These are phyloP conservation scores for Sweltsa coloradensis DNA, from an alignment of 1,140 invertebrate genomes.

Conservation along the genomic window DNA sequence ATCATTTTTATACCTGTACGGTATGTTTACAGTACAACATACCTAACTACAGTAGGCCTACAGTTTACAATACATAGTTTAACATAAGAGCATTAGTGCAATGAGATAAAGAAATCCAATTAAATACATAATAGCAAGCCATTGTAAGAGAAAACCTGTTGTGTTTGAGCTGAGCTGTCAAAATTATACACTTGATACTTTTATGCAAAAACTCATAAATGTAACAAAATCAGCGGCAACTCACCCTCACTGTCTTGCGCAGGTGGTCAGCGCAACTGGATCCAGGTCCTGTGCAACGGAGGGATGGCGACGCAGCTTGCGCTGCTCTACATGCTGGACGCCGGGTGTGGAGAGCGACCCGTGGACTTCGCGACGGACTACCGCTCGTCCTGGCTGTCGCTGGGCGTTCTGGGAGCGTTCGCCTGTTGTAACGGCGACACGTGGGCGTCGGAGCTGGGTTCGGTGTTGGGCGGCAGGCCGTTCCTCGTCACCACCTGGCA, in stretches of 20 bases:
- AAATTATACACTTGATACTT: not conserved
- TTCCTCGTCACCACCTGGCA: slow-evolving; percentile 62
- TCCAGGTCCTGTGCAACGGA: slow-evolving; percentile 82
- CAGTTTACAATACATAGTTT: too few species aligned
- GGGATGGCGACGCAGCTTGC: slow-evolving; percentile 71
- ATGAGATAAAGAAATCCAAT: not conserved
- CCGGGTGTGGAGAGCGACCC: slow-evolving; percentile 60
- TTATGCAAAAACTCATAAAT: not conserved
- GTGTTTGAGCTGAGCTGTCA: not conserved
- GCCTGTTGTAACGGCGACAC: slow-evolving; percentile 83
- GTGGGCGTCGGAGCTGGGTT: slow-evolving; percentile 81
- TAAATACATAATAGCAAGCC: not conserved
- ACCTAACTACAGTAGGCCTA: too few species aligned
- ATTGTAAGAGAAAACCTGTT: not conserved
- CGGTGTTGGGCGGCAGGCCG: slow-evolving; percentile 60
- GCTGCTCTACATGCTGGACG: slow-evolving; percentile 68
- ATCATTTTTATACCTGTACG: too few species aligned
- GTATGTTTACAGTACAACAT: too few species aligned
- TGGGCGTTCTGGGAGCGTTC: slow-evolving; percentile 66
- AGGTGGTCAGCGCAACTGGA: slow-evolving; percentile 80
- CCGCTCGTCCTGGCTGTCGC: slow-evolving; percentile 64
- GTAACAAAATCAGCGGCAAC: not conserved
- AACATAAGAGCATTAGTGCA: not conserved
- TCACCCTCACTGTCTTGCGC: slow-evolving; percentile 16
- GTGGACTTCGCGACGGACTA: slow-evolving; percentile 70